Percentiles rank a stretch among this genome's conserved stretches.
Evolutionary conservation across 2,797 vertebrate genomes (phyloP).

Genomic region (Gallinago nigripennis): DNA sequence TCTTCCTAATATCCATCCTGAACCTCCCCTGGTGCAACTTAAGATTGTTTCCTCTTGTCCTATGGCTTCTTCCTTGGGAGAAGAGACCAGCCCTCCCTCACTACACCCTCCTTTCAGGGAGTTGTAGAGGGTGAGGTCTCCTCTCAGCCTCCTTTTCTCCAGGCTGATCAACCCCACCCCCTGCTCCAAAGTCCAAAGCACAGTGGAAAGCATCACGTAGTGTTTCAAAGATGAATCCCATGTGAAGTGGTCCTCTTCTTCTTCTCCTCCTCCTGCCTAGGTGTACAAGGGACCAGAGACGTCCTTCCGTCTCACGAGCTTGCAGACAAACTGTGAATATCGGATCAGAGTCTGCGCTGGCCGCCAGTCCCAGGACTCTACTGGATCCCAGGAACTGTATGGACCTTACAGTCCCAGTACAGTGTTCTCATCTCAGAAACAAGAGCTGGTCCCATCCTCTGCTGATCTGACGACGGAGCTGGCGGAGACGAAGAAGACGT

Average conservation of each 20-base stretch:
- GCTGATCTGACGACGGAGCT: not conserved
- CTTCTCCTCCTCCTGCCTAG: constrained; percentile 38
- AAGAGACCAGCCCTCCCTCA: not conserved
- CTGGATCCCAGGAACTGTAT: constrained; percentile 72
- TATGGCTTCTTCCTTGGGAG: not conserved
- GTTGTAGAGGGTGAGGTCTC: not conserved
- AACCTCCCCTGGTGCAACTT: not conserved
- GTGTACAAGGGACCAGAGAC: constrained; percentile 81
- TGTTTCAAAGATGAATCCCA: rapidly evolving
- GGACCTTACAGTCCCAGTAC: constrained; percentile 79
- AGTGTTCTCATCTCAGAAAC: constrained; percentile 71
- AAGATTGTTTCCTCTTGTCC: not conserved
- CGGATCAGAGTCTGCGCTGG: constrained; percentile 76
- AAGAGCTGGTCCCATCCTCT: not conserved
- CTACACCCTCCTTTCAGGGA: not conserved
- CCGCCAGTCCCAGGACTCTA: constrained; percentile 73
- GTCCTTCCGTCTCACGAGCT: constrained; percentile 73
- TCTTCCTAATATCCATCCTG: not conserved
- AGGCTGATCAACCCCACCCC: not conserved
- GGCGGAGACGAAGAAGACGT: constrained; percentile 31
- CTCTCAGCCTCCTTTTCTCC: not conserved
- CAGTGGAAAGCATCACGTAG: rapidly evolving
- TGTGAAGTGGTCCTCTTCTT: not conserved
- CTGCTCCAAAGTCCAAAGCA: too few relatives aligned
- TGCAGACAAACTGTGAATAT: constrained; percentile 75